phyloP scores from a whole-genome alignment of 1,140 invertebrate genomes.

The Lordiphosa stackelbergi region DNA sequence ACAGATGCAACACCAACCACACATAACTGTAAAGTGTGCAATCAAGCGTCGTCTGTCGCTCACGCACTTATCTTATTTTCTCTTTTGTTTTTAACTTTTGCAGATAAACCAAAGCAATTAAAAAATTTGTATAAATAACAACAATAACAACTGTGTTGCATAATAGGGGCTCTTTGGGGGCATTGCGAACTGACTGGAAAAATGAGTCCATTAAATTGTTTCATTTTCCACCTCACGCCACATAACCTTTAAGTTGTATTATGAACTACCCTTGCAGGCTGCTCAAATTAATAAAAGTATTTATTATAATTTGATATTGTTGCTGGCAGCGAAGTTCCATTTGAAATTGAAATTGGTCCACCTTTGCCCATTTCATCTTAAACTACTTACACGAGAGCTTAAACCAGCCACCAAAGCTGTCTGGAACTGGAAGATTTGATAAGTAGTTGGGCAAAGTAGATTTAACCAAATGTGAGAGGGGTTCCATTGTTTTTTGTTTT shows the following conservation, averaged over 20 bases:
- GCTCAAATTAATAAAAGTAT: constrained; percentile 8
- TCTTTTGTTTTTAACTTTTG: constrained; percentile 25
- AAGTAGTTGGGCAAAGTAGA: constrained; percentile 87
- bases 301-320: constrained; percentile 1
- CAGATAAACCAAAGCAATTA: constrained; percentile 41
- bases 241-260: neutral
- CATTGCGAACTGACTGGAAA: constrained; percentile 10
- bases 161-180: constrained; percentile 29
- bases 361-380: neutral
- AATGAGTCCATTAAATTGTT: constrained; percentile 2
- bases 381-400: constrained; percentile 83
- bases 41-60: neutral
- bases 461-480: constrained; percentile 85
- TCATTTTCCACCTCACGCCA: constrained; percentile 3
- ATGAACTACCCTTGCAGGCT: constrained; percentile 1
- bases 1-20: constrained; percentile 1
- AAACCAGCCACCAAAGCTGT: constrained; percentile 88
- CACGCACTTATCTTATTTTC: constrained; percentile 20
- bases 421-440: constrained; percentile 85
- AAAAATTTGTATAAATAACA: constrained; percentile 18
- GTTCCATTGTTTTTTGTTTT: constrained; percentile 80
- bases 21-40: constrained; percentile 8
- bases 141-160: constrained; percentile 50
- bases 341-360: constrained; percentile 2
- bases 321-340: constrained; percentile 29